Base-by-base conservation (phyloP, 2,113 vertebrate genomes). In the Falco punctatus region DNA sequence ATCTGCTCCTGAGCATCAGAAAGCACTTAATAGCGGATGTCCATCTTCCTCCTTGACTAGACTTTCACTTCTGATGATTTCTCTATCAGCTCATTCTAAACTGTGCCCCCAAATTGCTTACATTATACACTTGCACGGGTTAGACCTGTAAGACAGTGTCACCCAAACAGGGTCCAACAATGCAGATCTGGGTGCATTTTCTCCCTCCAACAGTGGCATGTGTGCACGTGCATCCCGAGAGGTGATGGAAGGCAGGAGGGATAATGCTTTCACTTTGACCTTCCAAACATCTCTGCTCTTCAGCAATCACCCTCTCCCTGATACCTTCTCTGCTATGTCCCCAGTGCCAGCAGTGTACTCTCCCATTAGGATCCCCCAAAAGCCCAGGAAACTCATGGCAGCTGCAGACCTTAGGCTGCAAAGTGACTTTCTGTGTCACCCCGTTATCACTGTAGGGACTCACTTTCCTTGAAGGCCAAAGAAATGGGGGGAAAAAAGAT, bases 401-500 rank as follows among this genome's bases (percentile, higher is more conserved):
- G 23, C 26, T 67, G 35, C 44, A 52, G 26, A 52, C 33, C 33
- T 88, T 33, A 32, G 24, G 12, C 19, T 26, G 15, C 10, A 80
- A 74, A 92, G 86, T 23, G 2, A 46, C 38, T 62, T 78, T 42
- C 7, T 44, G 13, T 35, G 30, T 61, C 28, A 58, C 15, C 82
- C 24, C 32, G 32, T 16, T 71, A 49, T 7, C 49, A n/a, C 62
- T 66, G 26, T 22, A 72, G 61, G 23, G 23, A 49, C 80, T 65
- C 13, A 7, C 23, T 65, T 83, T 44, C 32, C 44, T 48, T 42
- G 15, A 84, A 35, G 52, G 28, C 9, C 81, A 82, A 83, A 85
- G 19, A 62, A 77, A 73, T 0, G 1, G 24, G 18, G 6, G 0
- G 0, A 6, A 72, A 44, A 72, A 59, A 30, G 4, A 30, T 13